Evolutionary conservation across 2,113 vertebrate genomes (phyloP), one percentile per base, ranked within the genome.

Genomic region (Hystrix cristata): DNA sequence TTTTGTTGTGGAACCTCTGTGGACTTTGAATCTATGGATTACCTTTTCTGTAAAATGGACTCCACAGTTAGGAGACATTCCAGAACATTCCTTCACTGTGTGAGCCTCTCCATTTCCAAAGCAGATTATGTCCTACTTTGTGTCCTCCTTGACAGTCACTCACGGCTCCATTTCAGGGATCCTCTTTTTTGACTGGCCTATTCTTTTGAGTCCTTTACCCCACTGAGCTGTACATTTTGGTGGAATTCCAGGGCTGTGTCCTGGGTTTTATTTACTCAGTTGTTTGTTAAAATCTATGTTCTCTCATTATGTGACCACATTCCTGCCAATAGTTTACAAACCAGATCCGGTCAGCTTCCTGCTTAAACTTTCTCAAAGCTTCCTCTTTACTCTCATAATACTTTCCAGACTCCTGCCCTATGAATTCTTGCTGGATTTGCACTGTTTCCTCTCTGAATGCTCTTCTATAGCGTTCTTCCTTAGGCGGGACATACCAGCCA

Each of bases 351-450:
- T 60, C 31, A 69, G 9, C 38, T 71, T 67, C 25, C 15, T 59
- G 16, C 48, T 88, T 82, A 55, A 67, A 85, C 11, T 80, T 18
- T 84, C 55, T 71, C n/a, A 59, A 67, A 80, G 51, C 2, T 60
- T 74, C 59, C 55, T 1, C 4, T 10, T 18, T 15, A 55, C 0
- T 27, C 4, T 88, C 27, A 27, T 21, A 82, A n/a, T 48, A n/a
- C 0, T 4, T 23, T 43, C 43, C 13, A 3, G 55, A 59, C 15
- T 59, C n/a, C 34, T 21, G 38, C 59, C 0, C 25, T 31, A 8
- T 11, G 15, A 51, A 3, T 16, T 43, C 43, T n/a, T 74, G 6
- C 34, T 18, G 25, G n/a, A 19, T 27, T 18, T 72, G 78, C 4
- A 34, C n/a, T 38, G 64, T 19, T 31, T 23, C 55, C 18, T 62